Percentiles rank a stretch among this genome's conserved stretches.
Evolutionary conservation across 2,888 invertebrate genomes (phyloP).

Genomic region (Alsophila aescularia): DNA sequence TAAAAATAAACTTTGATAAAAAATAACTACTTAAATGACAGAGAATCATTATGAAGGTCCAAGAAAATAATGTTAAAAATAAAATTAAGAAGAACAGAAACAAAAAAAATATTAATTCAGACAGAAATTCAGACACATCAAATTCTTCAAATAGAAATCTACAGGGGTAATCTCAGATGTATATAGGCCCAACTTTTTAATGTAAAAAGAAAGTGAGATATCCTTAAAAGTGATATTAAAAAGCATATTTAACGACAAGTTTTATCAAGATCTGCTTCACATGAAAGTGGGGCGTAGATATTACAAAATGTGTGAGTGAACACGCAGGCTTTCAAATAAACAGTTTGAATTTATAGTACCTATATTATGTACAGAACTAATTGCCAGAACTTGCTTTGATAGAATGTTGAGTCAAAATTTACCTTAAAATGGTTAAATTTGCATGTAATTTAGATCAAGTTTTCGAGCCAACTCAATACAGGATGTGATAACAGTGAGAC

Average conservation of each 20-base stretch:
- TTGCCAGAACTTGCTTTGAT: not conserved
- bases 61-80: too few relatives aligned
- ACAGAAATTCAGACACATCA: too few relatives aligned
- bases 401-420: not conserved
- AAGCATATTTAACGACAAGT: slow-evolving; percentile 6
- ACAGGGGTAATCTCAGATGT: not conserved
- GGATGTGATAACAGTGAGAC: slow-evolving; percentile 38
- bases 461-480: slow-evolving; percentile 27
- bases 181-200: not conserved
- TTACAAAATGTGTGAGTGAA: slow-evolving; percentile 18
- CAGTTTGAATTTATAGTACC: not conserved
- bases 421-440: slow-evolving; percentile 8
- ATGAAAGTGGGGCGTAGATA: slow-evolving; percentile 20
- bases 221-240: slow-evolving; percentile 10
- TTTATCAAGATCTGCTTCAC: slow-evolving; percentile 3
- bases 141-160: not conserved
- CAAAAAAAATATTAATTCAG: too few relatives aligned
- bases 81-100: too few relatives aligned
- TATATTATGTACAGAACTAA: not conserved
- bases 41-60: too few relatives aligned
- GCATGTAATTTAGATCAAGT: slow-evolving; percentile 18
- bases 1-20: too few relatives aligned
- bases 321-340: slow-evolving; percentile 5
- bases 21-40: too few relatives aligned
- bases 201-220: slow-evolving; percentile 11